A percentile compares a stretch with the other conserved stretches of the same genome.
Conservation (phyloP, 2,797 vertebrate genomes). For the Lithobates pipiens region DNA sequence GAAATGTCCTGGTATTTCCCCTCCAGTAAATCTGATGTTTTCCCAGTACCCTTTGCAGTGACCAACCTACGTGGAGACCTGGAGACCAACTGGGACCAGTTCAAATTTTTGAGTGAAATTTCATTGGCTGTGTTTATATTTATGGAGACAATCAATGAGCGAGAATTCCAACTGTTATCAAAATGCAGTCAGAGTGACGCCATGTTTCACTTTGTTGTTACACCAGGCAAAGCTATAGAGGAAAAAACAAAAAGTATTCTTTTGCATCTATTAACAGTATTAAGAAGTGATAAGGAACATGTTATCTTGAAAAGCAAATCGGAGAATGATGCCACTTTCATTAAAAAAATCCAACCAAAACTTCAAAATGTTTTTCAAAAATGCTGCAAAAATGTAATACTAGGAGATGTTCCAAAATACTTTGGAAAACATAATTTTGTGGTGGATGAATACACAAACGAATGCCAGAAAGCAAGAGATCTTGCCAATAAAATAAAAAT, state of each 20-base stretch:
- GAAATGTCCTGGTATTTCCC: no score
- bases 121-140: slow-evolving; percentile 82
- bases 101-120: slow-evolving; percentile 76
- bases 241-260: slow-evolving; percentile 62
- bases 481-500: not conserved
- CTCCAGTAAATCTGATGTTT: slow-evolving; percentile 67
- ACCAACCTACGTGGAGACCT: slow-evolving; percentile 82
- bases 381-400: not conserved
- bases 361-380: not conserved
- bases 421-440: not conserved
- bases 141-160: slow-evolving; percentile 50
- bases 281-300: slow-evolving; percentile 68
- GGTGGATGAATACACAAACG: not conserved
- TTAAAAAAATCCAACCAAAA: slow-evolving; percentile 62
- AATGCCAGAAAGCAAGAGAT: not conserved
- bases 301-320: slow-evolving; percentile 66
- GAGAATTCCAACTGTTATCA: slow-evolving; percentile 45
- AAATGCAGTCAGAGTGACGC: slow-evolving; percentile 57
- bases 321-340: slow-evolving; percentile 61
- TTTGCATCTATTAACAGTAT: slow-evolving; percentile 57
- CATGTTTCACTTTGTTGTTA: slow-evolving; percentile 68
- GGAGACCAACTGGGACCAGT: slow-evolving; percentile 71
- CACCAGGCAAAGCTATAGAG: slow-evolving; percentile 60
- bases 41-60: slow-evolving; percentile 77
- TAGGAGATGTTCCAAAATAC: not conserved